phyloP scores from a whole-genome alignment of 2,113 vertebrate genomes.

The Lipotes vexillifer region DNA sequence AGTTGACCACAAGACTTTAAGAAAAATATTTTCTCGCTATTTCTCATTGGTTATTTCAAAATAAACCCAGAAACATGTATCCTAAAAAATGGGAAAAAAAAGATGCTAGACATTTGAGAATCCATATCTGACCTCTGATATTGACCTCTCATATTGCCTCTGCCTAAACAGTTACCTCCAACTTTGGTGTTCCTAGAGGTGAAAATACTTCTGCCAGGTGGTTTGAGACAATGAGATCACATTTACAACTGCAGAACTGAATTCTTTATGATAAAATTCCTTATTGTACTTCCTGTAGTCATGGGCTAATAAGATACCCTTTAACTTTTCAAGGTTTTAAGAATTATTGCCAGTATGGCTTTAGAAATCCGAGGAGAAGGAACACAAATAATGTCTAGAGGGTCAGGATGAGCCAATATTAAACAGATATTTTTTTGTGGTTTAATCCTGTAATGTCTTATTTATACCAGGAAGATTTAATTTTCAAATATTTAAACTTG shows the following conservation, averaged over 20 bases:
- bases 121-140: background rate
- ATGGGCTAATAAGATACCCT: background rate
- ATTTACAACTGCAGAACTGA: background rate
- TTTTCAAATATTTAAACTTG: constrained; percentile 66
- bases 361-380: background rate
- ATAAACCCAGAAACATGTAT: background rate
- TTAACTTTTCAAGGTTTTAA: constrained; percentile 23
- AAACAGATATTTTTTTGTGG: constrained; percentile 63
- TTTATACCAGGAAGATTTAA: constrained; percentile 65
- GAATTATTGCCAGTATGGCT: background rate
- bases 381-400: constrained; percentile 49
- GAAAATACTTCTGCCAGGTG: background rate
- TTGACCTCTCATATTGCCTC: background rate
- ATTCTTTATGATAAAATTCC: background rate
- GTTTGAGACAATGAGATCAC: background rate
- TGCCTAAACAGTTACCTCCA: background rate
- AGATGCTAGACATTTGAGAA: background rate
- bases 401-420: constrained; percentile 31
- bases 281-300: background rate
- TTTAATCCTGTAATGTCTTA: constrained; percentile 69
- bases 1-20: background rate
- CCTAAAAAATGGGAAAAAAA: background rate
- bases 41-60: background rate
- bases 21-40: background rate
- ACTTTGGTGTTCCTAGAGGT: background rate